These are phyloP conservation scores for Artemia sp. DNA, from an alignment of 2,888 invertebrate genomes.

Conservation along the genomic window DNA sequence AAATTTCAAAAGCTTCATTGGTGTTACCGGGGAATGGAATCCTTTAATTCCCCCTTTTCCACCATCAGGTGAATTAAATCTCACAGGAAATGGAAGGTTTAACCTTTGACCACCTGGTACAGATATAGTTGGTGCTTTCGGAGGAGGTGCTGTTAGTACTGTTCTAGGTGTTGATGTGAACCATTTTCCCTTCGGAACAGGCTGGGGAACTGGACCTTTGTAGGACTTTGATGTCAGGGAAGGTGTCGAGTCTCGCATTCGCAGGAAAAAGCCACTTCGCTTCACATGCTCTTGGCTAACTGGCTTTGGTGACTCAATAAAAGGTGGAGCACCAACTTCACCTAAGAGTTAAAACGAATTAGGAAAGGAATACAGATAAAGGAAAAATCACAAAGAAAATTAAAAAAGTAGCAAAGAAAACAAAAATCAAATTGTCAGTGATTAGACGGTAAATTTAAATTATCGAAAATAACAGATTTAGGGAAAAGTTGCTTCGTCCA, in stretches of 20 bases:
- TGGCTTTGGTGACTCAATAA: too few species aligned
- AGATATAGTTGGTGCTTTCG: background rate
- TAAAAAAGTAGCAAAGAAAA: too few species aligned
- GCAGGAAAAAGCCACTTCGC: constrained; percentile 4
- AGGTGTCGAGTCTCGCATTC: background rate
- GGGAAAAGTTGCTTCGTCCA: too few species aligned
- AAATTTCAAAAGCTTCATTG: constrained; percentile 6
- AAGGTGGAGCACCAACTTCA: too few species aligned
- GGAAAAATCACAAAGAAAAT: too few species aligned
- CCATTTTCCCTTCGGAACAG: constrained; percentile 2
- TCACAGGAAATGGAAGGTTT: constrained; percentile 12
- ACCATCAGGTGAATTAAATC: constrained; percentile 7
- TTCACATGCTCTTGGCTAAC: too few species aligned
- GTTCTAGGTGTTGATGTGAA: constrained; percentile 10
- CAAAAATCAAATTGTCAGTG: too few species aligned
- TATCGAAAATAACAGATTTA: too few species aligned
- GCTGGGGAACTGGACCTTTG: constrained; percentile 10
- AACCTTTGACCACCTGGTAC: background rate
- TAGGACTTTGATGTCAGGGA: background rate
- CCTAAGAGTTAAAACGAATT: too few species aligned
- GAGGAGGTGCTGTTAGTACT: constrained; percentile 1
- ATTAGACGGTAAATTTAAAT: too few species aligned
- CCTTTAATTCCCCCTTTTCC: constrained; percentile 8
- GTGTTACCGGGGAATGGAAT: constrained; percentile 8
- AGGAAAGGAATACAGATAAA: too few species aligned